A percentile compares a stretch with the other conserved stretches of the same genome.
phyloP scores from a whole-genome alignment of 2,113 vertebrate species.

The Crotalus tigris region DNA sequence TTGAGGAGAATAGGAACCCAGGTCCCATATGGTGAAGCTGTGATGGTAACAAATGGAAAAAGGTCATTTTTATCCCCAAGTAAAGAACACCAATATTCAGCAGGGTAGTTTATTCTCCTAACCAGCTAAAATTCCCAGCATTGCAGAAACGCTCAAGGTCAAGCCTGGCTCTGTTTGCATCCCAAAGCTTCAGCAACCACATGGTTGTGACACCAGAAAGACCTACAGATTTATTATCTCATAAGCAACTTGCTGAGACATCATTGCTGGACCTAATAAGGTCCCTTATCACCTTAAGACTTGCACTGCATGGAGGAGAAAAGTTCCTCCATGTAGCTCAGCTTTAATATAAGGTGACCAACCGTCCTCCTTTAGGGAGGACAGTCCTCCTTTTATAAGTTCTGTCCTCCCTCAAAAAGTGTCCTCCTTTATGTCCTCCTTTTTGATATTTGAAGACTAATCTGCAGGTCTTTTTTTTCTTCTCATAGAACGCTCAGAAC shows the following conservation, averaged over 20 bases:
- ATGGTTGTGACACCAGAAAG: not conserved
- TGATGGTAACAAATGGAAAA: not conserved
- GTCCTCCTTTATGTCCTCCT: no score
- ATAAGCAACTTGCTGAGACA: not conserved
- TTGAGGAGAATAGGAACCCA: not conserved
- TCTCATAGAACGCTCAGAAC: no score
- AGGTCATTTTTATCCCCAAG: not conserved
- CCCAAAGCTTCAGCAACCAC: not conserved
- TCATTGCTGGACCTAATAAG: not conserved
- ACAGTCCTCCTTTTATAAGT: no score
- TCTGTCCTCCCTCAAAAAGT: no score
- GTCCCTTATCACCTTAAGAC: not conserved
- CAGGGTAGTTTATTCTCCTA: not conserved
- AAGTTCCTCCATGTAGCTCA: not conserved
- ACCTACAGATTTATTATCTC: not conserved
- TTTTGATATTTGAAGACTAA: no score
- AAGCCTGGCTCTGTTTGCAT: not conserved
- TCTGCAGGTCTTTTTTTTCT: no score
- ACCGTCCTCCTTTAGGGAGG: no score
- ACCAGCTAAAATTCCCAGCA: not conserved
- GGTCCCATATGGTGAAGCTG: not conserved
- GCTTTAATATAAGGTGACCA: not conserved
- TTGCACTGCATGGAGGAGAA: not conserved
- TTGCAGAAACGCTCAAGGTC: not conserved
- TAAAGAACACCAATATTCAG: not conserved